phyloP scores from a whole-genome alignment of 1,140 invertebrate genomes.

The Myzus persicae region DNA sequence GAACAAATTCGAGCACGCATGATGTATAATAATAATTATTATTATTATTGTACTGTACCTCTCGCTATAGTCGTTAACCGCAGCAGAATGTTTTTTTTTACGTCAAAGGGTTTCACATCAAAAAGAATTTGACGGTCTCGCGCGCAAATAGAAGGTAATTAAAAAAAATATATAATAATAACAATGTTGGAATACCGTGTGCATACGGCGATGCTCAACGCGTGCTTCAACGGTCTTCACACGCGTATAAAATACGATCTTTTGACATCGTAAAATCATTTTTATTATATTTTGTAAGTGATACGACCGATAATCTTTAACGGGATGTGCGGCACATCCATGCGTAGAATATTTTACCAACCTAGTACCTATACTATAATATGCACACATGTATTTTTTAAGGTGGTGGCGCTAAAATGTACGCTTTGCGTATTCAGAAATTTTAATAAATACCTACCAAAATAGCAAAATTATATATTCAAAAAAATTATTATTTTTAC shows the following conservation, averaged over 20 bases:
- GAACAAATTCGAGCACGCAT: not conserved
- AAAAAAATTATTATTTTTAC: not conserved
- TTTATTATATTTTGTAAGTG: not conserved
- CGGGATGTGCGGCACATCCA: not conserved
- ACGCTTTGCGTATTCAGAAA: not conserved
- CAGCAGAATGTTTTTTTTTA: not conserved
- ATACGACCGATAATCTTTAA: not conserved
- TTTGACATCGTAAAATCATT: not conserved
- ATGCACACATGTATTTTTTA: not conserved
- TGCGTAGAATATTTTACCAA: not conserved
- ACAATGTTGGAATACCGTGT: not conserved
- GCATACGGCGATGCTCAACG: not conserved
- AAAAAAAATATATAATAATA: not conserved
- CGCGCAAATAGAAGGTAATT: not conserved
- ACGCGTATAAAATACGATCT: not conserved
- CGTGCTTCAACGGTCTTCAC: not conserved
- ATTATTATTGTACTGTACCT: not conserved
- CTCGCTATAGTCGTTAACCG: not conserved
- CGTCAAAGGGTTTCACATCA: conserved; percentile 16
- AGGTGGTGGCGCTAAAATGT: not conserved
- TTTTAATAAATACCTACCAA: not conserved
- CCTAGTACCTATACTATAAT: not conserved
- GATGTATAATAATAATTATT: conserved; percentile 5
- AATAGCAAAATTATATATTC: not conserved
- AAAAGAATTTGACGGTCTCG: not conserved